Evolutionary conservation across 2,797 vertebrate species (phyloP), one percentile per base, ranked within the genome.

Genomic region (Argentina silus): DNA sequence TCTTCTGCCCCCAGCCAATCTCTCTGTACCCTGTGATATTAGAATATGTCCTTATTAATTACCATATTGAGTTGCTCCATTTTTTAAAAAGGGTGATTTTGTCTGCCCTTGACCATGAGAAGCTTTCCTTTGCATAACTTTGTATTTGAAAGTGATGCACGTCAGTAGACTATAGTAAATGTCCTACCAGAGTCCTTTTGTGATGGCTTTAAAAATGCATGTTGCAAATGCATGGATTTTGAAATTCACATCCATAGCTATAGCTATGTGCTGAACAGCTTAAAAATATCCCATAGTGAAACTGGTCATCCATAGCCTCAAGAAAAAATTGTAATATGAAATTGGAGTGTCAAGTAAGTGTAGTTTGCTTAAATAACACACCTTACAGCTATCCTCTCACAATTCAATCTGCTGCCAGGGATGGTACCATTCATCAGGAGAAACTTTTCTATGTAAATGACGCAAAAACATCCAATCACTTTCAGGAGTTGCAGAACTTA

Each of bases 1-100:
- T 1, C 2, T 68, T 15, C 17, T 48, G 72, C 76, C 81, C 71
- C 65, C 57, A 72, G 78, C 78, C 78, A 82, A 67, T 82, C 77
- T 72, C 42, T 44, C 44, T 66, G 69, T 73, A 67, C 70, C 76
- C 65, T 74, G 60, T 71, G 36, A 64, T 73, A 76, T 76, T 76
- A 63, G 55, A 84, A 88, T 80, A 76, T 15, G 67, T 78, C 80
- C 64, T 82, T 81, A 77, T 83, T 88, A 88, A 92, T 91, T 85
- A 89, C 89, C 85, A 86, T 74, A 79, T 75, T 83, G 75, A 85
- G 77, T 72, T 70, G 72, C 74, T 82, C 72, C 12, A 19, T 82
- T 85, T 85, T 81, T 63, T 72, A 87, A 86, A 87, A 74, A 36
- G 27, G 27, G 79, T 87, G 69, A 72, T 78, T 82, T 83, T 42